Evolutionary conservation across 2,888 invertebrate species (phyloP).

Genomic region (Cephus pulcher): DNA sequence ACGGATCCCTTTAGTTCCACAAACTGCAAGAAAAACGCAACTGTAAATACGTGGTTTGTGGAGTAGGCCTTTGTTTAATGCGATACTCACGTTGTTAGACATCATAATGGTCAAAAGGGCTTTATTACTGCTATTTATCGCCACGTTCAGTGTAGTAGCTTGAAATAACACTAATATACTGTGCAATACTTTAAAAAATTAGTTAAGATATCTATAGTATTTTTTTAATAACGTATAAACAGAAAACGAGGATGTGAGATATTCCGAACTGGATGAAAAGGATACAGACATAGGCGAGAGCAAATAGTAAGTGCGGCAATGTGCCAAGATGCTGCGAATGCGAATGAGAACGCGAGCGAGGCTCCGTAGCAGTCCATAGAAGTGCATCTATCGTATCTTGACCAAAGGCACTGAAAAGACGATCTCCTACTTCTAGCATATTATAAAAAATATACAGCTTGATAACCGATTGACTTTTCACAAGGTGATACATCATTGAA

Average conservation of each 20-base stretch:
- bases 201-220: conserved; percentile 30
- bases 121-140: conserved; percentile 99
- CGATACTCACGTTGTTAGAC: conserved; percentile 95
- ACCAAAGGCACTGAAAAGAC: conserved; percentile 95
- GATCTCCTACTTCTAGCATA: conserved; percentile 98
- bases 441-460: conserved; percentile 99
- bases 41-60: neutral
- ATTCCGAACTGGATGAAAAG: conserved; percentile 68
- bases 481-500: conserved; percentile 97
- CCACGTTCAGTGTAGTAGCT: conserved; percentile 98
- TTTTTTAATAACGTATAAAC: neutral
- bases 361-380: conserved; percentile 99
- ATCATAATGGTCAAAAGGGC: conserved; percentile 98
- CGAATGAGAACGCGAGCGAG: conserved; percentile 73
- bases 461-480: conserved; percentile 98
- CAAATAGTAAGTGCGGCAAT: conserved; percentile 90
- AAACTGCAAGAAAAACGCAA: conserved; percentile 76
- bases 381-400: conserved; percentile 98
- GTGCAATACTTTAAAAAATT: conserved; percentile 75
- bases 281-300: conserved; percentile 95
- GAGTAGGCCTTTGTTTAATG: neutral
- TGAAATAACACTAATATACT: conserved; percentile 91
- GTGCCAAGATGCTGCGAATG: conserved; percentile 82
- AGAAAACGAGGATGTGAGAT: neutral
- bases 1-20: conserved; percentile 99